Evolutionary conservation across 2,797 vertebrate species (phyloP).

Genomic region (Rhodeus uyekii): DNA sequence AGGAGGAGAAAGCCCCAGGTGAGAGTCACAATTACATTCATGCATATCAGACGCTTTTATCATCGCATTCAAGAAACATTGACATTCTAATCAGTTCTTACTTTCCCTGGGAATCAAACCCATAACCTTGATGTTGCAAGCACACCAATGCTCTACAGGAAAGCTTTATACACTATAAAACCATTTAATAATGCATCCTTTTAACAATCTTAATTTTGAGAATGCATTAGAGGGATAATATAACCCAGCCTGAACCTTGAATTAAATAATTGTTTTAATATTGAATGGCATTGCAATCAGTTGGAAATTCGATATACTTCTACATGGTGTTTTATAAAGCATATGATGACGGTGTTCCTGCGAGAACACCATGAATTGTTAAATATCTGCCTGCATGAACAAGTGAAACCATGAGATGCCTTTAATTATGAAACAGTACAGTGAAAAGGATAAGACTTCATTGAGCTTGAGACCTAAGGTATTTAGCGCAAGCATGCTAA

Average conservation of each 20-base stretch:
- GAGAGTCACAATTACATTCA: no score
- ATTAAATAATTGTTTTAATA: slow-evolving; percentile 26
- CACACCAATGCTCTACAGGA: no score
- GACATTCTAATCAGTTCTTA: no score
- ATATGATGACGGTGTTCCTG: neutral
- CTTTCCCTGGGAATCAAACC: no score
- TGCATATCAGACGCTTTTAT: no score
- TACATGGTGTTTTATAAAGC: neutral
- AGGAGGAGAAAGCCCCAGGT: slow-evolving; percentile 92
- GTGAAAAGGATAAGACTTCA: slow-evolving; percentile 42
- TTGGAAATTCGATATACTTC: slow-evolving; percentile 6
- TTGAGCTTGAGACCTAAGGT: slow-evolving; percentile 65
- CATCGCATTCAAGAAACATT: no score
- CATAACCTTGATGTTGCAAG: no score
- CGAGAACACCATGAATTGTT: slow-evolving; percentile 17
- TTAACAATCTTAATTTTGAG: slow-evolving; percentile 3
- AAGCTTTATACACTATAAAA: no score
- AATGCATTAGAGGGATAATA: neutral
- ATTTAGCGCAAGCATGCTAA: slow-evolving; percentile 74
- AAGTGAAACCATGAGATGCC: slow-evolving; percentile 29
- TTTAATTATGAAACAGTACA: slow-evolving; percentile 21
- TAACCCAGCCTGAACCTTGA: slow-evolving; percentile 1
- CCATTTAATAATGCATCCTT: neutral
- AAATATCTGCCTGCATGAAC: slow-evolving; percentile 9
- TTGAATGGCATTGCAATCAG: slow-evolving; percentile 34